phyloP scores from a whole-genome alignment of 2,113 vertebrate species.

The Bungarus multicinctus region DNA sequence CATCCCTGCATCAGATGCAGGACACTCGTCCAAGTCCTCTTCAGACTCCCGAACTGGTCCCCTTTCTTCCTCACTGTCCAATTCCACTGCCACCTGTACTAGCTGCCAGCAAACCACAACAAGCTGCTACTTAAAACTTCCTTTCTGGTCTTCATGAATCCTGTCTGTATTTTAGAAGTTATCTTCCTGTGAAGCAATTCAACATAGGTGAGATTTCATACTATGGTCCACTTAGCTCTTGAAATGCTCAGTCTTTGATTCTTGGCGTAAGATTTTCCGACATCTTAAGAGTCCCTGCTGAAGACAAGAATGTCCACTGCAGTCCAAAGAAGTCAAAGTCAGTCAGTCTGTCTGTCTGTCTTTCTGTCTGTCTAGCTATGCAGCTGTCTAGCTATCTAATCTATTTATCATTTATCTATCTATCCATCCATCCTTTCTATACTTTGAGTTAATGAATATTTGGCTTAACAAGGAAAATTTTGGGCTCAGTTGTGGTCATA shows the following conservation, averaged over 20 bases:
- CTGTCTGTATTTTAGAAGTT: background rate
- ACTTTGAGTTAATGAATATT: background rate
- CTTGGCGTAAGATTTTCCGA: background rate
- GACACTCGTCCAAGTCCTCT: too few relatives aligned
- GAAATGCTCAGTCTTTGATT: background rate
- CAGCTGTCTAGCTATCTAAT: too few relatives aligned
- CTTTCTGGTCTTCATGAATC: too few relatives aligned
- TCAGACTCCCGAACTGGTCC: too few relatives aligned
- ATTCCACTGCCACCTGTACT: too few relatives aligned
- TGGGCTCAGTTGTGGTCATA: too few relatives aligned
- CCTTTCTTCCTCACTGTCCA: too few relatives aligned
- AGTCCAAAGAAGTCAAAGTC: background rate
- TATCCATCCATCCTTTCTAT: background rate
- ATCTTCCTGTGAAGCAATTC: background rate
- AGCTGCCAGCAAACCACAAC: too few relatives aligned
- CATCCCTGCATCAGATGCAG: too few relatives aligned
- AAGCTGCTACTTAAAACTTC: background rate
- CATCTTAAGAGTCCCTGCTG: background rate
- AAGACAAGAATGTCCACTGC: background rate
- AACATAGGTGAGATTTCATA: background rate
- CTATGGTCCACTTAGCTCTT: background rate
- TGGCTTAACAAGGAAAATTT: too few relatives aligned
- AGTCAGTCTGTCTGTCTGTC: background rate
- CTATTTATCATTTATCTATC: too few relatives aligned
- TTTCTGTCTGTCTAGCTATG: too few relatives aligned